These are phyloP conservation scores for Automeris io DNA, from an alignment of 2,888 invertebrate species.

Conservation along the genomic window DNA sequence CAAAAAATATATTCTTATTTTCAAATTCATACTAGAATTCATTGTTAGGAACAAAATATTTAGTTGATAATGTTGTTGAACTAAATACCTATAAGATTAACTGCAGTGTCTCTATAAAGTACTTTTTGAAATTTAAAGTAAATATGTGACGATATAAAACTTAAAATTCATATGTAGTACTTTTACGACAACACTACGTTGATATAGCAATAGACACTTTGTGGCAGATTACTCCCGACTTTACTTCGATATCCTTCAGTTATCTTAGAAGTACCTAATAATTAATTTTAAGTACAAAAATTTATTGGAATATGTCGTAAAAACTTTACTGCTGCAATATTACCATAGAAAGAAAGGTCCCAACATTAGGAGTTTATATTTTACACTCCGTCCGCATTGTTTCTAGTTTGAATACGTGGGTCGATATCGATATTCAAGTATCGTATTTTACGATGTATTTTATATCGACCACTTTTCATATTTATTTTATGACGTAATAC, in stretches of 20 bases:
- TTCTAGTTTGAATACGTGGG: slow-evolving; percentile 39
- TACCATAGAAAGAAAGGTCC: slow-evolving; percentile 49
- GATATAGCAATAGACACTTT: too few relatives aligned
- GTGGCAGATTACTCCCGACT: not conserved
- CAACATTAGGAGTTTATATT: slow-evolving; percentile 45
- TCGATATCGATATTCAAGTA: slow-evolving; percentile 29
- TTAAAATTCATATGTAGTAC: too few relatives aligned
- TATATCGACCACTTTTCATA: slow-evolving; percentile 20
- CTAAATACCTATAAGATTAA: too few relatives aligned
- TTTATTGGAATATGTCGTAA: slow-evolving; percentile 41
- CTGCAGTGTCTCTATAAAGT: too few relatives aligned
- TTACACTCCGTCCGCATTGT: slow-evolving; percentile 39
- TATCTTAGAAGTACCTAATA: slow-evolving; percentile 7
- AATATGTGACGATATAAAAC: too few relatives aligned
- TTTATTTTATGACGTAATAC: slow-evolving; percentile 18
- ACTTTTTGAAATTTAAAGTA: too few relatives aligned
- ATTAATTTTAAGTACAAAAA: slow-evolving; percentile 31
- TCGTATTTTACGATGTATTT: slow-evolving; percentile 34
- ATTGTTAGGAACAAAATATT: too few relatives aligned
- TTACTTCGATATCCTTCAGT: not conserved
- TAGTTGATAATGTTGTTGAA: too few relatives aligned
- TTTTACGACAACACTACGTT: too few relatives aligned
- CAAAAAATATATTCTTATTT: too few relatives aligned
- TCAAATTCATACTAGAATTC: too few relatives aligned
- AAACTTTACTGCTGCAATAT: slow-evolving; percentile 44